Base-by-base conservation (phyloP, 1,140 invertebrate species). In the Dendroctonus ponderosae region DNA sequence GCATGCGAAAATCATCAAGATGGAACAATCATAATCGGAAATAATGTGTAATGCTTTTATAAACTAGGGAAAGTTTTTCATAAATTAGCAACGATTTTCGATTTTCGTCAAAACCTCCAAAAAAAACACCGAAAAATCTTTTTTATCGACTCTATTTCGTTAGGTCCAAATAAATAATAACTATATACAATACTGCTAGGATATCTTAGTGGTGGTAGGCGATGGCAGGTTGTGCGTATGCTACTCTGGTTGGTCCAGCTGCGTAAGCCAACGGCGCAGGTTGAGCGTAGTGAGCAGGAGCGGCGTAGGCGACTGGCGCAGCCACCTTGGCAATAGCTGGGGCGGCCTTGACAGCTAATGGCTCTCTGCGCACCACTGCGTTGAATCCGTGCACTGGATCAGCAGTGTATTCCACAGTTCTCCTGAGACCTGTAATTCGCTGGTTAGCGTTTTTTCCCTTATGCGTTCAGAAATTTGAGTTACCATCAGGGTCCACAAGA, bases 351-450 rank as follows among this genome's bases (percentile, higher is more conserved):
- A 70, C 62, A 9, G 73, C 64, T 6, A 77, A 74, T 42, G 85
- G 83, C 39, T 83, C 73, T 44, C 78, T 81, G 12, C 85, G 84
- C 5, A 85, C 81, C 26, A 80, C 76, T 15, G 80, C 80, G 74
- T 81, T 81, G 76, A 82, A 83, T 68, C 82, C 82, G 60, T 82
- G 78, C 62, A 80, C 67, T 3, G 83, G 80, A 75, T 86, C 84
- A 14, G 85, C 84, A 5, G 85, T 86, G 77, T 89, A 88, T 70
- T 87, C 85, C 0, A 88, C 86, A 26, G 83, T 84, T 64, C 86
- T 82, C 62, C 84, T 82, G 63, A 81, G 77, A 38, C 65, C 87
- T 86, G 0, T 43, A 26, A 26, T 26, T 26, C 26, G 26, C 26
- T 26, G 26, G 26, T 26, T 3, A 72, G 15, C 26, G 3, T 26